Evolutionary conservation across 2,797 vertebrate species (phyloP), one percentile per base, ranked within the genome.

Genomic region (Alectoris magna): DNA sequence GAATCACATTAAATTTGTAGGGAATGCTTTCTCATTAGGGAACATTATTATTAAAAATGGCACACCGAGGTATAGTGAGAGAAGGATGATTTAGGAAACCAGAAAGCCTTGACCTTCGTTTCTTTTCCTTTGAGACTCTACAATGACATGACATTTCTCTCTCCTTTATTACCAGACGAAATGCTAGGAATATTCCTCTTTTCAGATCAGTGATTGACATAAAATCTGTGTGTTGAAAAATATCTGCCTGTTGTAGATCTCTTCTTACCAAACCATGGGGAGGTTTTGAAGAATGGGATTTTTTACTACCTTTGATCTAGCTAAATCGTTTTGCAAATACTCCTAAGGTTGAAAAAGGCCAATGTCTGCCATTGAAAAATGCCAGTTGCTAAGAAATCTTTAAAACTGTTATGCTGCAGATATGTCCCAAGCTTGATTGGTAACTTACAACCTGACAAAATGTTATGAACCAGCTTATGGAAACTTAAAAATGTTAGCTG

Each of bases 401-500:
- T 87, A 14, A 51, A 93, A 88, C 26, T 74, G 9, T 43, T 43
- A 6, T 63, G 46, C 38, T 87, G n/a, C 48, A 91, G 88, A 68
- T 69, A 49, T 68, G 15, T 29, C 23, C 38, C 64, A 92, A 60
- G 16, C 43, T 84, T 85, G 38, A 43, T 22, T 92, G 73, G 1
- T 88, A 92, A 83, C 4, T 79, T 87, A 29, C 62, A 92, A 90
- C 49, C 49, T 94, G 77, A 81, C 36, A 70, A 83, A 90, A 7
- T 8, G 3, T 36, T 18, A n/a, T 34, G 49, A 79, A 89, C 22
- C 60, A 10, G 11, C 39, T 64, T 88, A 81, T 76, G 72, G 51
- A 4, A 96, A 46, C 44, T 91, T 92, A 82, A 84, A 91, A 80
- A 48, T 62, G 22, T 88, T 93, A 86, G 11, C 43, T 89, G 22